Evolutionary conservation across 2,888 invertebrate species (phyloP).

Genomic region (Macaria liturata): DNA sequence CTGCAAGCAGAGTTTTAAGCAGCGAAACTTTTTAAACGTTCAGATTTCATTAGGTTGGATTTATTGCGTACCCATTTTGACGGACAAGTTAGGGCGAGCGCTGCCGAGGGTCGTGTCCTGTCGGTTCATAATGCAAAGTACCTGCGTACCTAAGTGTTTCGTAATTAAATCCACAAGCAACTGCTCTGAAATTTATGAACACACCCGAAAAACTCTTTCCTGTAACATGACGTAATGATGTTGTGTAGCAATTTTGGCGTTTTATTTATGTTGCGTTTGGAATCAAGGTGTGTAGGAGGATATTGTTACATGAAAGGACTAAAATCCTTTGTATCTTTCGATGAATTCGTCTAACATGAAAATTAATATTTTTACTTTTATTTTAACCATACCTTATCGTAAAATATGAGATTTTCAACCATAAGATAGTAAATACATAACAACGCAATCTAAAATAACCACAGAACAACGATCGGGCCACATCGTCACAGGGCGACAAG

Average conservation of each 20-base stretch:
- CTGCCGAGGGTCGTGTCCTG: slow-evolving; percentile 27
- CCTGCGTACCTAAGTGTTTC: slow-evolving; percentile 32
- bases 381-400: too few relatives aligned
- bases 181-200: slow-evolving; percentile 33
- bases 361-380: too few relatives aligned
- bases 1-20: neutral
- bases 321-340: too few relatives aligned
- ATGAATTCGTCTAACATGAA: too few relatives aligned
- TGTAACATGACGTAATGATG: slow-evolving; percentile 23
- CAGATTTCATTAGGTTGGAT: slow-evolving; percentile 25
- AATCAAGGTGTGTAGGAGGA: too few relatives aligned
- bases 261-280: too few relatives aligned
- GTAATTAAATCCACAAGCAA: slow-evolving; percentile 36
- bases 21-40: slow-evolving; percentile 13
- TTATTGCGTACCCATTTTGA: slow-evolving; percentile 29
- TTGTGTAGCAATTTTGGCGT: slow-evolving; percentile 10
- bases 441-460: too few relatives aligned
- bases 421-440: too few relatives aligned
- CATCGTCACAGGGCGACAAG: too few relatives aligned
- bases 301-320: too few relatives aligned
- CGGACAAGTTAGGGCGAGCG: slow-evolving; percentile 19
- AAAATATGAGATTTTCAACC: too few relatives aligned
- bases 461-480: too few relatives aligned
- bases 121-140: slow-evolving; percentile 29
- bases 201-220: slow-evolving; percentile 27